Conservation (phyloP, 92 coral and sea anemone genomes). For the Paragorgia papillata region DNA sequence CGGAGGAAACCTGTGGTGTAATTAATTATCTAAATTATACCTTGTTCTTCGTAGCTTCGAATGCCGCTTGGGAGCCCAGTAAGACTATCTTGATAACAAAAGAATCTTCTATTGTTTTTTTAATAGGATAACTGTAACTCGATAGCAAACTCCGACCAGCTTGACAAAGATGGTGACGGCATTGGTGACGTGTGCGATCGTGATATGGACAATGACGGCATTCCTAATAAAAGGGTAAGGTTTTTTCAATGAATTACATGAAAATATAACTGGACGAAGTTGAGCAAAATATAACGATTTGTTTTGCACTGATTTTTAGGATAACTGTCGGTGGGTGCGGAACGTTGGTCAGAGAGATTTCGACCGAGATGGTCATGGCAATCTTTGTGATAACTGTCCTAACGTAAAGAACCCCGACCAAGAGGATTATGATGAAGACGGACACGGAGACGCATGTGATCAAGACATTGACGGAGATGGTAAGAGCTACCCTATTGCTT, state of each 20-base stretch:
- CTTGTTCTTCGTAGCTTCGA: no score
- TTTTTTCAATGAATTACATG: neutral
- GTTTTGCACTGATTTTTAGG: constrained; percentile 44
- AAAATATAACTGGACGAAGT: no score
- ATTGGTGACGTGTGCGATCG: constrained; percentile 85
- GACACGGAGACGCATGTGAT: constrained; percentile 83
- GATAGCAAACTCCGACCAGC: constrained; percentile 63
- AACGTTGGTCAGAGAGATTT: constrained; percentile 72
- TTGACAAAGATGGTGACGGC: constrained; percentile 76
- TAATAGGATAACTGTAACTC: constrained; percentile 88
- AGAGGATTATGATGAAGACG: constrained; percentile 79
- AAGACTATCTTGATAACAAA: no score
- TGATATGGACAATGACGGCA: constrained; percentile 87
- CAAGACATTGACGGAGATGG: constrained; percentile 93
- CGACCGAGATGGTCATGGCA: constrained; percentile 78
- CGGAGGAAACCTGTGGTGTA: neutral
- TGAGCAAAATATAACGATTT: no score
- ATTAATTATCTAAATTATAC: no score
- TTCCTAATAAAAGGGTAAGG: constrained; percentile 69
- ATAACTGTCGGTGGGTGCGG: constrained; percentile 73
- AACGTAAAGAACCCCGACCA: constrained; percentile 72
- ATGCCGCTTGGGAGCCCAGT: no score
- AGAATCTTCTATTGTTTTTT: no score
- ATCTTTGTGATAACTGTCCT: constrained; percentile 93
- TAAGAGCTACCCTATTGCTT: no score